Evolutionary conservation across 2,888 invertebrate genomes (phyloP).

Genomic region (Meganola albula): DNA sequence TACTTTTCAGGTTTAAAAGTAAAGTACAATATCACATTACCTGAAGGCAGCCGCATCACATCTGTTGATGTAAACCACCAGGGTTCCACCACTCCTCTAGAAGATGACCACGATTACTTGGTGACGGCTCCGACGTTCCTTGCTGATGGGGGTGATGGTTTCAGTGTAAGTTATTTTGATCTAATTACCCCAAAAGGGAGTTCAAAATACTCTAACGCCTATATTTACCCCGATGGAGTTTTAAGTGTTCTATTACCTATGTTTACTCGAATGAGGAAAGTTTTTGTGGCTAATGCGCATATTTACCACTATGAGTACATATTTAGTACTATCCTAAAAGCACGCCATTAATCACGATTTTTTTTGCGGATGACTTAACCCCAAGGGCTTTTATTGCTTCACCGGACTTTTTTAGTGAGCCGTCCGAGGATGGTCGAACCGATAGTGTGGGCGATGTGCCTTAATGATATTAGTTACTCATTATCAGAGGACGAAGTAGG

Average conservation of each 20-base stretch:
- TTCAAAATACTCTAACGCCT: neutral
- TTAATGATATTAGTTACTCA: no score
- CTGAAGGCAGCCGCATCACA: conserved; percentile 77
- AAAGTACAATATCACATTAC: conserved; percentile 76
- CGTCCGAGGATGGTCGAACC: no score
- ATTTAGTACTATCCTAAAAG: no score
- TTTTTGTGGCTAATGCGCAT: no score
- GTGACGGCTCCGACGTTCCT: conserved; percentile 79
- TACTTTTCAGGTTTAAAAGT: conserved; percentile 76
- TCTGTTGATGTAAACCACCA: conserved; percentile 68
- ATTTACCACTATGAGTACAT: neutral
- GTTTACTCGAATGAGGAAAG: neutral
- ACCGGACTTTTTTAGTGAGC: no score
- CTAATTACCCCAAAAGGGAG: neutral
- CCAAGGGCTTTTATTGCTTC: no score
- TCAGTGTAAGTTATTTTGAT: conserved; percentile 46
- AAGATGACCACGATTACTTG: conserved; percentile 74
- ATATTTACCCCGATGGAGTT: neutral
- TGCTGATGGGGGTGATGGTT: conserved; percentile 84
- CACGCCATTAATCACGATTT: no score
- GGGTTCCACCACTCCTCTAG: conserved; percentile 60
- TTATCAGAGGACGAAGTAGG: no score
- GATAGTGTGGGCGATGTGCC: no score
- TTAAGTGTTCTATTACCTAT: neutral
- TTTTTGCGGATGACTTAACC: no score